Conservation (phyloP, 2,888 invertebrate species). For the Lithosia quadra region DNA sequence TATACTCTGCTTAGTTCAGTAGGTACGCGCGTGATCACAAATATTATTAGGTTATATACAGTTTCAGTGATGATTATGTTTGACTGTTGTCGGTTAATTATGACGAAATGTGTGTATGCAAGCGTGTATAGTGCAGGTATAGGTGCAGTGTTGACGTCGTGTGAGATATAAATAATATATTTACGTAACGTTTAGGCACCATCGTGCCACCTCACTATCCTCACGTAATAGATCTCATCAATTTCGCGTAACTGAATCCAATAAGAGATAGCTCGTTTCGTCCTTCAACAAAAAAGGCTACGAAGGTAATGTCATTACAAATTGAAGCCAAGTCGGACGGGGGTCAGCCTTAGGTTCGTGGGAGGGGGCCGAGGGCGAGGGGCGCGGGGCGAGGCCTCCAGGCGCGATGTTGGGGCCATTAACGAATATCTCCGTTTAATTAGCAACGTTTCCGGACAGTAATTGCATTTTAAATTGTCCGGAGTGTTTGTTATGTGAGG, state of each 20-base stretch:
- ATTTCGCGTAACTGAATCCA: constrained; percentile 45
- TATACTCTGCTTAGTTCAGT: no score
- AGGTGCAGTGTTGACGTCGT: background rate
- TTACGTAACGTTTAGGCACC: constrained; percentile 6
- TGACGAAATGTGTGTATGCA: background rate
- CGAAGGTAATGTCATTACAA: constrained; percentile 54
- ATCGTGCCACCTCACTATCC: constrained; percentile 19
- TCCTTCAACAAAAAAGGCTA: constrained; percentile 49
- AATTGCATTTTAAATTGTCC: constrained; percentile 75
- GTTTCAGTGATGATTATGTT: no score
- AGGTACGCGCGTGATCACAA: background rate
- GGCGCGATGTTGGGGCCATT: constrained; percentile 44
- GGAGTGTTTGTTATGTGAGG: constrained; percentile 49
- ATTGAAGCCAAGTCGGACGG: constrained; percentile 50
- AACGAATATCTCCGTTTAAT: constrained; percentile 75
- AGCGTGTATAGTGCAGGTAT: no score
- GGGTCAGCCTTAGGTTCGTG: constrained; percentile 31
- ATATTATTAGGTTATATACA: background rate
- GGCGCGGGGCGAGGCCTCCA: constrained; percentile 22
- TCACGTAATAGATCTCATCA: constrained; percentile 44
- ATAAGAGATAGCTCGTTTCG: constrained; percentile 48
- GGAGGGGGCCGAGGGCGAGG: constrained; percentile 10
- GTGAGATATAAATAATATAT: background rate
- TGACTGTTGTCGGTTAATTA: background rate
- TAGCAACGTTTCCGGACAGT: constrained; percentile 68